These are phyloP conservation scores for Notiomystis cincta DNA, from an alignment of 2,113 vertebrate species.

Conservation along the genomic window DNA sequence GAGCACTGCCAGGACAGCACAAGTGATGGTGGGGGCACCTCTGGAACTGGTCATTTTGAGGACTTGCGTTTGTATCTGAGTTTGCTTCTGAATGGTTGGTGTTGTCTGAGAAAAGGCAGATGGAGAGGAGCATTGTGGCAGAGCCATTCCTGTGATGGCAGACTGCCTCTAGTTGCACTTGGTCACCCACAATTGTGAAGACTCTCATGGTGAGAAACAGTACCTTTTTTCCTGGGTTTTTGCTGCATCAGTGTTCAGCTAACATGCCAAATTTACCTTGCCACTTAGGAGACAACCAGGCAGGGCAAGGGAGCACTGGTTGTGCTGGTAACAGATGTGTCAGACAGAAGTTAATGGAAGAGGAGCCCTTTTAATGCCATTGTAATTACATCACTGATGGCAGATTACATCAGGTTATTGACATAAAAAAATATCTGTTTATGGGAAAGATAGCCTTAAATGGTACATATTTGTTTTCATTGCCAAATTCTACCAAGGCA, in stretches of 20 bases:
- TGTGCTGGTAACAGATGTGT: not conserved
- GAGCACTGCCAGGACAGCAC: not conserved
- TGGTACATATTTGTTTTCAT: not conserved
- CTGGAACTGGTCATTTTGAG: not conserved
- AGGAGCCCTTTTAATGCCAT: not conserved
- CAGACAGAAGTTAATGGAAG: not conserved
- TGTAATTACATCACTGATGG: not conserved
- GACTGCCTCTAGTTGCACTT: not conserved
- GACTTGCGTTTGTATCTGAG: not conserved
- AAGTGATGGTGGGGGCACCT: not conserved
- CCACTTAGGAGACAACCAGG: not conserved
- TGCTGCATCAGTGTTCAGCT: not conserved
- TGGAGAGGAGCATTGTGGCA: not conserved
- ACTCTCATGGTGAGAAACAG: not conserved
- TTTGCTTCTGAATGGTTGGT: not conserved
- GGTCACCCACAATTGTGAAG: not conserved
- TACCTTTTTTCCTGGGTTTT: not conserved
- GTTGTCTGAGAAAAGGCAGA: fast-evolving
- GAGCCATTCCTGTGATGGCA: not conserved
- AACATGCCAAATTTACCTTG: not conserved
- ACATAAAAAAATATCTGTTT: not conserved
- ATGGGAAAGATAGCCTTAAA: not conserved
- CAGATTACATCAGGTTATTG: not conserved
- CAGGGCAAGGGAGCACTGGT: not conserved
- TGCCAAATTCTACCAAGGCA: not conserved